These are phyloP conservation scores for Drosophila sp. DNA, from an alignment of 1,140 invertebrate genomes.

Conservation along the genomic window DNA sequence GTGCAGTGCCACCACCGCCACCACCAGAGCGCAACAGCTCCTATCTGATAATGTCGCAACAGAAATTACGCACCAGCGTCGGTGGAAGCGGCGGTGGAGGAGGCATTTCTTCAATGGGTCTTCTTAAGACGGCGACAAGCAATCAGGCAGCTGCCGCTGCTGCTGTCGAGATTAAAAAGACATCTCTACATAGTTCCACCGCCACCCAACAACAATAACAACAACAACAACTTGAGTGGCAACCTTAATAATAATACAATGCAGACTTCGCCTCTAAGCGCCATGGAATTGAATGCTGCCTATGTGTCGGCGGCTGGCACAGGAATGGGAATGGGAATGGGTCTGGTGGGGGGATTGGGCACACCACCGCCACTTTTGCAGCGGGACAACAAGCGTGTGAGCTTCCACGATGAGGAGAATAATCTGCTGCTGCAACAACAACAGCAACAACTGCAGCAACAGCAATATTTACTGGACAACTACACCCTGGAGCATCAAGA, in stretches of 20 bases:
- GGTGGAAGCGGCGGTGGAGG: slow-evolving; percentile 33
- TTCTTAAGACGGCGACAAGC: slow-evolving; percentile 74
- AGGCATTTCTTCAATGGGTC: slow-evolving; percentile 56
- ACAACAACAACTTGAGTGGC: slow-evolving; percentile 66
- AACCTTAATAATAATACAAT: slow-evolving; percentile 58
- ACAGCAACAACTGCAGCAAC: slow-evolving; percentile 54
- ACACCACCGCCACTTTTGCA: slow-evolving; percentile 63
- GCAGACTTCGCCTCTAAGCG: slow-evolving; percentile 69
- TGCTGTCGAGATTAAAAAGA: slow-evolving; percentile 64
- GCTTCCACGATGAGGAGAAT: slow-evolving; percentile 89
- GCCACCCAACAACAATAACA: slow-evolving; percentile 61
- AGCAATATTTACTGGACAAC: slow-evolving; percentile 63
- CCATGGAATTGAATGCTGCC: slow-evolving; percentile 76
- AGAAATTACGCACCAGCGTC: slow-evolving; percentile 72
- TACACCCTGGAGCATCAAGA: slow-evolving; percentile 67
- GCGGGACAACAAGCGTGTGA: slow-evolving; percentile 87
- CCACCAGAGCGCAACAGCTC: slow-evolving; percentile 92
- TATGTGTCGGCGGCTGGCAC: slow-evolving; percentile 71
- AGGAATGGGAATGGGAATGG: slow-evolving; percentile 56
- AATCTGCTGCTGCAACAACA: slow-evolving; percentile 80
- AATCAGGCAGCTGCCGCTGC: slow-evolving; percentile 63
- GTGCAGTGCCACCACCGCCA: slow-evolving; percentile 86
- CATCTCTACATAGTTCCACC: slow-evolving; percentile 47
- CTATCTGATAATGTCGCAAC: slow-evolving; percentile 91
- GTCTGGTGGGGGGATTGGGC: slow-evolving; percentile 40